Conservation (phyloP, 1,140 invertebrate genomes). For the Ostrea denselamellosa region DNA sequence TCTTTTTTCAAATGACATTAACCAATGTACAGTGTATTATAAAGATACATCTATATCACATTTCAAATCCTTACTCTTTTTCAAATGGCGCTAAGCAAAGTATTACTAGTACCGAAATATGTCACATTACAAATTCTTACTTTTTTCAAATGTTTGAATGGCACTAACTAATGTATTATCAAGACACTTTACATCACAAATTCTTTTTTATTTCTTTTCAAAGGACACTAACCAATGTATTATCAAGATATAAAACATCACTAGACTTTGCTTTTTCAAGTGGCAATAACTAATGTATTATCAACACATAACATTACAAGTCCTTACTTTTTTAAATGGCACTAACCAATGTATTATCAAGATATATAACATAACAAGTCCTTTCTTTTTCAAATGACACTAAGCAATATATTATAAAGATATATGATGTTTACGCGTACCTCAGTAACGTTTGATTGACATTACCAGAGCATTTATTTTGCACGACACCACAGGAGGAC, state of each 20-base stretch:
- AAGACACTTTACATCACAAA: neutral
- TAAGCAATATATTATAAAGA: neutral
- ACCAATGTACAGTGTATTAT: neutral
- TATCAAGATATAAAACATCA: neutral
- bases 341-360: neutral
- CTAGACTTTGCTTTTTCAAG: too few relatives aligned
- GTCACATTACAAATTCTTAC: too few relatives aligned
- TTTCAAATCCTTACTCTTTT: too few relatives aligned
- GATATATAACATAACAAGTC: neutral
- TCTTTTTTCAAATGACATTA: neutral
- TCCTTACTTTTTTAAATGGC: neutral
- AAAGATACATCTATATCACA: neutral
- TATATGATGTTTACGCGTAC: neutral
- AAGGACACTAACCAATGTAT: neutral
- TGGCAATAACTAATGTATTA: too few relatives aligned
- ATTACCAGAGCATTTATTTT: neutral
- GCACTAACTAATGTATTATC: neutral
- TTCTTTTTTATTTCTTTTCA: neutral
- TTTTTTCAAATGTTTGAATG: neutral
- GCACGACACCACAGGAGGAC: neutral
- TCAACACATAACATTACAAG: too few relatives aligned
- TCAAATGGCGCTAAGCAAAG: too few relatives aligned
- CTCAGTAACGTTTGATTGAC: conserved; percentile 12
- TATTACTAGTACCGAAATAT: too few relatives aligned
- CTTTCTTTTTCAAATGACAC: neutral